A percentile compares a stretch with the other conserved stretches of the same genome.
Conservation (phyloP, 2,113 vertebrate genomes). For the Pontoporia blainvillei region DNA sequence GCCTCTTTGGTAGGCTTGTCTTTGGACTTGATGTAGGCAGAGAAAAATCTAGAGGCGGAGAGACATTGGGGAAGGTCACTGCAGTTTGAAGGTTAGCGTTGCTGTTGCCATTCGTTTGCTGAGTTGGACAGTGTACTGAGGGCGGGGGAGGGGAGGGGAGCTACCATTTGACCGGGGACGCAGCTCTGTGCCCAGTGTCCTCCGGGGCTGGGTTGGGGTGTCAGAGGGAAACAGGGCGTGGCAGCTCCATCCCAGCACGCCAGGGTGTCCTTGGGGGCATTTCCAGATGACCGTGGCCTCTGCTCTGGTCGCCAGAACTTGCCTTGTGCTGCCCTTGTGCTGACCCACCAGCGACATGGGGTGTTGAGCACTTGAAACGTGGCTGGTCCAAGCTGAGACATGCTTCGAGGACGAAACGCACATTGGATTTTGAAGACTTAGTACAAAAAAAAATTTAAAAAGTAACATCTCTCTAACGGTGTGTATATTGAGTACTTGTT, state of each 20-base stretch:
- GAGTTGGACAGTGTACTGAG: neutral
- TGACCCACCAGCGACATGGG: neutral
- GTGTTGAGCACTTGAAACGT: neutral
- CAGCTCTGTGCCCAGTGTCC: neutral
- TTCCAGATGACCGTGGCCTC: neutral
- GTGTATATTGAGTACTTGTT: neutral
- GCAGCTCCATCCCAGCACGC: rapidly evolving
- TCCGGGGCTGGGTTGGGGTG: neutral
- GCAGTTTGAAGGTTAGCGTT: neutral
- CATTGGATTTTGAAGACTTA: neutral
- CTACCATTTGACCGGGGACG: neutral
- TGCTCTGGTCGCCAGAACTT: neutral
- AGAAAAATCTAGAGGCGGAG: neutral
- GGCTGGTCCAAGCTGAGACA: neutral
- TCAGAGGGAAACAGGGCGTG: neutral
- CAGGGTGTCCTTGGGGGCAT: rapidly evolving
- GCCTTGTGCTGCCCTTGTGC: too few species aligned
- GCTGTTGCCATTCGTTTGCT: neutral
- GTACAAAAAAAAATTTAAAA: neutral
- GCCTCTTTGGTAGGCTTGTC: neutral
- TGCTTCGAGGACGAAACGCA: neutral
- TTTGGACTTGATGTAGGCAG: neutral
- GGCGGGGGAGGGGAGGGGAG: neutral
- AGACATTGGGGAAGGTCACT: neutral
- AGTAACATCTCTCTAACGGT: neutral